Evolutionary conservation across 2,888 invertebrate species (phyloP).

Genomic region (Uloborus plumipes): DNA sequence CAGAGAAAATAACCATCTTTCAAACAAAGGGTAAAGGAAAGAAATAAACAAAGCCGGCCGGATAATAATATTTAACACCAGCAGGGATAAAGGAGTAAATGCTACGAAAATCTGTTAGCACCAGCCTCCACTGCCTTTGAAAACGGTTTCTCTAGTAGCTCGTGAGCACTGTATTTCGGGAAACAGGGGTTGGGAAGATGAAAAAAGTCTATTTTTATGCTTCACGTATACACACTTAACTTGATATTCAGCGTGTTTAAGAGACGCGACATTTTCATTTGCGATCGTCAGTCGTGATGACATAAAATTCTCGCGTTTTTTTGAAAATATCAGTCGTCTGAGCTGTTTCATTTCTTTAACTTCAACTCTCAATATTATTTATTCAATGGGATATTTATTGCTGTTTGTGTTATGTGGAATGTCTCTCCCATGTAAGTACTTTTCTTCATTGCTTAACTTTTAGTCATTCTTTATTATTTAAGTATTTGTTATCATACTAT

Average conservation of each 20-base stretch:
- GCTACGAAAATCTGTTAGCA: too few relatives aligned
- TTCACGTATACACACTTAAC: slow-evolving; percentile 43
- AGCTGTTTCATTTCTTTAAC: background rate
- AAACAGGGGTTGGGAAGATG: slow-evolving; percentile 33
- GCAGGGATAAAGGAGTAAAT: too few relatives aligned
- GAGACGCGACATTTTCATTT: slow-evolving; percentile 36
- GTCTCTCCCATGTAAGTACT: slow-evolving; percentile 38
- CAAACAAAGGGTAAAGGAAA: too few relatives aligned
- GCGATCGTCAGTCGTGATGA: slow-evolving; percentile 27
- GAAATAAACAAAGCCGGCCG: too few relatives aligned
- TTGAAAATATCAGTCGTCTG: background rate
- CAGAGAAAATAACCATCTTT: too few relatives aligned
- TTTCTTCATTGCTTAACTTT: background rate
- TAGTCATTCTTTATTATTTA: background rate
- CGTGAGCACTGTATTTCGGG: slow-evolving; percentile 49
- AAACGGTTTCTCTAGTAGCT: slow-evolving; percentile 5
- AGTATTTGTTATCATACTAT: background rate
- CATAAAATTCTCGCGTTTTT: slow-evolving; percentile 1
- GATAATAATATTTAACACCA: too few relatives aligned
- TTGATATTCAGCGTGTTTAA: slow-evolving; percentile 51
- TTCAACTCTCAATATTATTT: background rate
- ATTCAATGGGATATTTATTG: slow-evolving; percentile 23
- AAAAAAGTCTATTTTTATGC: slow-evolving; percentile 39
- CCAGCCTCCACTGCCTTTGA: too few relatives aligned
- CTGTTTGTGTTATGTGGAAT: slow-evolving; percentile 29